Conservation (phyloP, 2,113 vertebrate species). For the Melanostigma gelatinosum region DNA sequence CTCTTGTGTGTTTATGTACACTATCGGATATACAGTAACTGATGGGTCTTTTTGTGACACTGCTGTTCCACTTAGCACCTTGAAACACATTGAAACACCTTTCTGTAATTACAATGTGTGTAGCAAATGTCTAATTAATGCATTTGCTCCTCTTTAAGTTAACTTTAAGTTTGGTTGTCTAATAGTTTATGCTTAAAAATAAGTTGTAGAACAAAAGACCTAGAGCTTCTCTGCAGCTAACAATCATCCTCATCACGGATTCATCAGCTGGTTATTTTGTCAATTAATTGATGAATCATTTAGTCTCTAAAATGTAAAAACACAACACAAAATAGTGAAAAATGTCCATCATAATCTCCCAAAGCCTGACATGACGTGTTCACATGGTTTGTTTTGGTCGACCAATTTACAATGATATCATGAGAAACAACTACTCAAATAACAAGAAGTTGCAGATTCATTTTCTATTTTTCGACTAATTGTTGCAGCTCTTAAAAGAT, state of each 20-base stretch:
- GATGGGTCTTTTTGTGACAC: constrained; percentile 49
- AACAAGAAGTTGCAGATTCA: too few species aligned
- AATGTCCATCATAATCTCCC: not conserved
- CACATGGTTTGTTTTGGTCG: not conserved
- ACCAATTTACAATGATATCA: not conserved
- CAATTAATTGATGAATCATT: not conserved
- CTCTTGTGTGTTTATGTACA: constrained; percentile 65
- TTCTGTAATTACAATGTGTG: not conserved
- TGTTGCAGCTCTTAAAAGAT: not conserved
- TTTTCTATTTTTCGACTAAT: too few species aligned
- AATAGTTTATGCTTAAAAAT: not conserved
- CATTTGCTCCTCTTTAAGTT: constrained; percentile 3
- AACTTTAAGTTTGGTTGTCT: not conserved
- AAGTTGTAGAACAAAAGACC: not conserved
- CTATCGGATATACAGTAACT: constrained; percentile 47
- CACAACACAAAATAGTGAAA: not conserved
- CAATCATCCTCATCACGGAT: not conserved
- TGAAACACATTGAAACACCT: constrained; percentile 7
- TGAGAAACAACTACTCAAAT: too few species aligned
- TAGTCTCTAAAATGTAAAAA: not conserved
- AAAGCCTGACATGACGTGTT: not conserved
- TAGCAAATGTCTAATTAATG: not conserved
- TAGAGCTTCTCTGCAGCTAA: not conserved
- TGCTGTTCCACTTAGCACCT: constrained; percentile 12
- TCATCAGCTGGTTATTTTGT: not conserved